Evolutionary conservation across 2,113 vertebrate genomes (phyloP).

Genomic region (Hydropotes inermis): DNA sequence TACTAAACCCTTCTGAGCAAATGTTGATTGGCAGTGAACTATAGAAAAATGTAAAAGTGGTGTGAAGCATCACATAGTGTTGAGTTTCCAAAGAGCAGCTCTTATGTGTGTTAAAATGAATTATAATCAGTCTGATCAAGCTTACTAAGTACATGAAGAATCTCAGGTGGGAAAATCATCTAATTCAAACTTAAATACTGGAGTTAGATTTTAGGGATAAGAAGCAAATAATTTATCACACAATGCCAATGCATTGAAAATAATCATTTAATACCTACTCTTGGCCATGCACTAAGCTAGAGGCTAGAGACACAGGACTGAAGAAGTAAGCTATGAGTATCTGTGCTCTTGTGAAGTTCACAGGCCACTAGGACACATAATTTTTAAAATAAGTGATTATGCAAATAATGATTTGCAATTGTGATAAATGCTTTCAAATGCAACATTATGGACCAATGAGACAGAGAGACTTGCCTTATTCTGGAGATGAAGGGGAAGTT

Average conservation of each 20-base stretch:
- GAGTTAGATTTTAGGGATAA: not conserved
- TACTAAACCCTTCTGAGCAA: not conserved
- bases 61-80: not conserved
- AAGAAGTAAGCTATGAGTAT: not conserved
- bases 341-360: not conserved
- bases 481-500: not conserved
- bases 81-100: not conserved
- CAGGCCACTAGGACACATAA: not conserved
- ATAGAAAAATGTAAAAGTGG: not conserved
- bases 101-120: not conserved
- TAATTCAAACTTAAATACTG: not conserved
- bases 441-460: not conserved
- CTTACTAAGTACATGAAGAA: conserved; percentile 14
- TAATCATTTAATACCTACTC: not conserved
- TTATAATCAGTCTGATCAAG: not conserved
- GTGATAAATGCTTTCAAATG: not conserved
- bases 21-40: not conserved
- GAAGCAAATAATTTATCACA: not conserved
- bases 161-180: not conserved
- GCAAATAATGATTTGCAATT: not conserved
- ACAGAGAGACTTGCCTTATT: not conserved
- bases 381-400: conserved; percentile 6
- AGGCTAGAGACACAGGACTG: not conserved
- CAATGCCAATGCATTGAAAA: not conserved
- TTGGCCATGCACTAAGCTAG: not conserved